These are phyloP conservation scores for Chromis chromis DNA, from an alignment of 2,797 vertebrate species.

Conservation along the genomic window DNA sequence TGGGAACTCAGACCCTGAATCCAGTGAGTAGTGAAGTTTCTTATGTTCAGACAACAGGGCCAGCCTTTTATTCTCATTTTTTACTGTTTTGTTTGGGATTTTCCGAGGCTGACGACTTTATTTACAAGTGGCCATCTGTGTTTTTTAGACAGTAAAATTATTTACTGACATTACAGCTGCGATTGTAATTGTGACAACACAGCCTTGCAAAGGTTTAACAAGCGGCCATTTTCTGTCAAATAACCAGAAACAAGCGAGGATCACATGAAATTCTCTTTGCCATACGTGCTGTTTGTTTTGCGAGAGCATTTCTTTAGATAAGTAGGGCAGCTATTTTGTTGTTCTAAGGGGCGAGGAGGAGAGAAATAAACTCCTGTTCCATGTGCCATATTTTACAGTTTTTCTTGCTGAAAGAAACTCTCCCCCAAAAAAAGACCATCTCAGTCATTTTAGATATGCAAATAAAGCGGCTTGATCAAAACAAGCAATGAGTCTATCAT, in stretches of 20 bases:
- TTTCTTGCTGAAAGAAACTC: slow-evolving; percentile 13
- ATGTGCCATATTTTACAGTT: slow-evolving; percentile 1
- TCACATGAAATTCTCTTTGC: neutral
- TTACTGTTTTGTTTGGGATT: slow-evolving; percentile 4
- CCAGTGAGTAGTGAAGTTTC: slow-evolving; percentile 88
- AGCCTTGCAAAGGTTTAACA: slow-evolving; percentile 38
- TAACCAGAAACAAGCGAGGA: neutral
- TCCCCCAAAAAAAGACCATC: slow-evolving; percentile 16
- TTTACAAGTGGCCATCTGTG: slow-evolving; percentile 56
- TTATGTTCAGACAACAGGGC: slow-evolving; percentile 8
- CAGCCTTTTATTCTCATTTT: slow-evolving; percentile 22
- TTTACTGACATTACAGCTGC: slow-evolving; percentile 49
- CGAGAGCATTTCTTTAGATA: slow-evolving; percentile 5
- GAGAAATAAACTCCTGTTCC: neutral
- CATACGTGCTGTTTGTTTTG: slow-evolving; percentile 1
- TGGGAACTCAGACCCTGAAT: slow-evolving; percentile 98
- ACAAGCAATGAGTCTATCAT: slow-evolving; percentile 8
- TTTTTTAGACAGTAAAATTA: slow-evolving; percentile 41
- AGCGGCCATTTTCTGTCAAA: slow-evolving; percentile 13
- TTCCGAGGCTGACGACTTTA: slow-evolving; percentile 25
- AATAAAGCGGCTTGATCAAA: slow-evolving; percentile 38
- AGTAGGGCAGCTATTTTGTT: neutral
- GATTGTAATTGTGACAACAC: slow-evolving; percentile 37
- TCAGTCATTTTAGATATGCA: slow-evolving; percentile 37
- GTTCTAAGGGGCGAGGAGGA: neutral